Conservation (phyloP, 2,888 invertebrate genomes). For the Xestoiulus laeticollis region DNA sequence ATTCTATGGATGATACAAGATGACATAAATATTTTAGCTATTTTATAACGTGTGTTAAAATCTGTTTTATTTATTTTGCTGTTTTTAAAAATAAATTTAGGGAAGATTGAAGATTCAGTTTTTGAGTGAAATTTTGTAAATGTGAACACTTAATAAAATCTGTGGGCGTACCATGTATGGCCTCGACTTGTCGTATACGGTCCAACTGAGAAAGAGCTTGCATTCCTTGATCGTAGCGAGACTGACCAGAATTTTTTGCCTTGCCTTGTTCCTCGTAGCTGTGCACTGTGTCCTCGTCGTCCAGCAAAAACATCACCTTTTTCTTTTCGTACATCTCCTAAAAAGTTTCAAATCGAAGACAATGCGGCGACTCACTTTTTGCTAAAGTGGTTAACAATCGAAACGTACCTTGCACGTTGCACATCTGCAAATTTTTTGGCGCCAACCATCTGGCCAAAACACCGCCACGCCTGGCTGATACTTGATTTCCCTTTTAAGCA, state of each 20-base stretch:
- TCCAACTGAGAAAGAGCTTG: conserved; percentile 80
- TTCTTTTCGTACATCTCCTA: conserved; percentile 75
- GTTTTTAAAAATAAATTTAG: too few relatives aligned
- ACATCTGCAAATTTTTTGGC: conserved; percentile 73
- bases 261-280: conserved; percentile 79
- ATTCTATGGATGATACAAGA: conserved; percentile 67
- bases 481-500: neutral
- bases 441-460: conserved; percentile 69
- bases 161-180: conserved; percentile 70
- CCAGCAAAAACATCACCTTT: conserved; percentile 77
- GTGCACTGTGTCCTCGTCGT: conserved; percentile 82
- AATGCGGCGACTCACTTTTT: conserved; percentile 25
- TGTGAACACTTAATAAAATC: neutral
- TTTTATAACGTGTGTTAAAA: too few relatives aligned
- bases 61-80: too few relatives aligned
- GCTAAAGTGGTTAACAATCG: neutral
- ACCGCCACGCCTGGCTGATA: conserved; percentile 58
- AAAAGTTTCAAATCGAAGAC: conserved; percentile 58
- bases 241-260: conserved; percentile 67
- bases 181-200: conserved; percentile 84
- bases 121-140: neutral
- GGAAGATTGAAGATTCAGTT: neutral
- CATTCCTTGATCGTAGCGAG: conserved; percentile 78
- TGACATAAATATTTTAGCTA: too few relatives aligned
- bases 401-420: conserved; percentile 63